phyloP scores from a whole-genome alignment of 1,140 invertebrate species.

The Leptopilina clavipes region DNA sequence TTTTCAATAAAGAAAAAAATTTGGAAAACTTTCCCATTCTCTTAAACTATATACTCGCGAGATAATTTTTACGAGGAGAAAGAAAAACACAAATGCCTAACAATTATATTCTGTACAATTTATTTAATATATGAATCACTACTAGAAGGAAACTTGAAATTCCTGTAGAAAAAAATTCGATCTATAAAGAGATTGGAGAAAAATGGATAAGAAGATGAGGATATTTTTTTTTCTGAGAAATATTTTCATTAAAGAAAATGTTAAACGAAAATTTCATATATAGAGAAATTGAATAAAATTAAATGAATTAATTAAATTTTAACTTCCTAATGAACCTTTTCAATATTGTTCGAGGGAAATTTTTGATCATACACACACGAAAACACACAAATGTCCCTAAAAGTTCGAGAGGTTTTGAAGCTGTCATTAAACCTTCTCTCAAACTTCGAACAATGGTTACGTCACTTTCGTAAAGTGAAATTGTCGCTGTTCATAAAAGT shows the following conservation, averaged over 20 bases:
- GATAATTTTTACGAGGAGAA: neutral
- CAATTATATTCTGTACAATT: neutral
- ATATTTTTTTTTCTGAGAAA: too few species aligned
- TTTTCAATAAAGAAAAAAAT: neutral
- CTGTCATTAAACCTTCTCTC: conserved; percentile 18
- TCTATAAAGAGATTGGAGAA: too few species aligned
- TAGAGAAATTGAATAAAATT: too few species aligned
- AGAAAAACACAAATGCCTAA: neutral
- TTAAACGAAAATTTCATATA: neutral
- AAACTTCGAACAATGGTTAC: conserved; percentile 13
- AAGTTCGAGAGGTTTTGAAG: conserved; percentile 17
- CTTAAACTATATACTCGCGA: neutral
- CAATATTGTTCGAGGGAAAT: neutral
- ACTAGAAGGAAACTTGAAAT: neutral
- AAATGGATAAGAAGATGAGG: neutral
- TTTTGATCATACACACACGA: neutral
- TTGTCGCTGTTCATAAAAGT: conserved; percentile 34
- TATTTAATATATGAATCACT: too few species aligned
- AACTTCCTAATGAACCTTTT: neutral
- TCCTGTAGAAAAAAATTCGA: neutral
- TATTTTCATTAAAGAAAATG: too few species aligned
- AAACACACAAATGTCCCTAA: neutral
- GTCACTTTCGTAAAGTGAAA: conserved; percentile 33
- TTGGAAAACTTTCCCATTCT: neutral
- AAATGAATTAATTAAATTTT: neutral